phyloP scores from a whole-genome alignment of 2,113 vertebrate genomes.

The Peromyscus polionotus region DNA sequence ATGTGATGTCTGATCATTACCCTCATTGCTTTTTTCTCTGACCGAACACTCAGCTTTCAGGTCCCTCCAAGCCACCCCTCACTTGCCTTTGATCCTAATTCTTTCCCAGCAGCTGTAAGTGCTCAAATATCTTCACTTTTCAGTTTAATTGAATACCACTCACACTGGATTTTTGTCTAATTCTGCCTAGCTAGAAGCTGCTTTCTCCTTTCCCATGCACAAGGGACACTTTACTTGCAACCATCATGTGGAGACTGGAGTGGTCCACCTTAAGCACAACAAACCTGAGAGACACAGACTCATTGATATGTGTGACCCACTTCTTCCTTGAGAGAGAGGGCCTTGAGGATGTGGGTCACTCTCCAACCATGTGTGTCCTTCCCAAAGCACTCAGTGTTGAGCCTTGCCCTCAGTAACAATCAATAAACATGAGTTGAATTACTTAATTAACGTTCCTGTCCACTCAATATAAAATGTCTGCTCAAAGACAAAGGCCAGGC shows the following conservation, averaged over 20 bases:
- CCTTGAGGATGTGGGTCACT: not conserved
- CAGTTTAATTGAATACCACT: not conserved
- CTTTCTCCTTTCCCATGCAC: not conserved
- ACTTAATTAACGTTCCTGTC: constrained; percentile 63
- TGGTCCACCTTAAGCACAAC: not conserved
- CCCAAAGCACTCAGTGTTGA: not conserved
- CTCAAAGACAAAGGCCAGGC: constrained; percentile 43
- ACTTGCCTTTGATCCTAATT: not conserved
- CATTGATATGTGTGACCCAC: not conserved
- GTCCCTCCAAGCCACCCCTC: not conserved
- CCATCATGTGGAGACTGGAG: not conserved
- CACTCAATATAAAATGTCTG: constrained; percentile 27
- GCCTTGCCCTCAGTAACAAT: constrained; percentile 41
- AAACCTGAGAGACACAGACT: not conserved
- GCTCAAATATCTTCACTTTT: not conserved
- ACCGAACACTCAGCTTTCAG: not conserved
- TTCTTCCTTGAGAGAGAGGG: not conserved
- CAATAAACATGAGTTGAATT: constrained; percentile 57
- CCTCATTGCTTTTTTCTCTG: not conserved
- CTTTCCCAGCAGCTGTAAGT: not conserved
- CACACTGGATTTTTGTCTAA: not conserved
- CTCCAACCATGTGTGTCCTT: constrained; percentile 21
- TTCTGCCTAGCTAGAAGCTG: not conserved
- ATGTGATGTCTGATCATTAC: not conserved
- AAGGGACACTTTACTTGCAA: not conserved